phyloP scores from a whole-genome alignment of 2,888 invertebrate genomes.

The Pilophorus perplexus region DNA sequence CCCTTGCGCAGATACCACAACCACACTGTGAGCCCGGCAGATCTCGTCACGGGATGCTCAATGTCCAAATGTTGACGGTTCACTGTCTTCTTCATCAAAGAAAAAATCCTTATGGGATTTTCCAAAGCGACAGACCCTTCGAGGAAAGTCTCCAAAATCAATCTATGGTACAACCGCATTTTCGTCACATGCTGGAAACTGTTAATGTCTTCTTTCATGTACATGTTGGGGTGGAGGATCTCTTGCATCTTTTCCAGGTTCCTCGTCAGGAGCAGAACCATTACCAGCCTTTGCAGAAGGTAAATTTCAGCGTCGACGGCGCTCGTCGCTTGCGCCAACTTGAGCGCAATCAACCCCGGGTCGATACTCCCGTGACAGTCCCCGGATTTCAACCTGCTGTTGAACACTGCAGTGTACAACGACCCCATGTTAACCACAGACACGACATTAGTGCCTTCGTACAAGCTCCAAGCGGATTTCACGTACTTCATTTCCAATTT shows the following conservation, averaged over 20 bases:
- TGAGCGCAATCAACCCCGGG: conserved; percentile 26
- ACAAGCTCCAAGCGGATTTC: conserved; percentile 17
- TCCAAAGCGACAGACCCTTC: conserved; percentile 31
- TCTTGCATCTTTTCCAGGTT: conserved; percentile 35
- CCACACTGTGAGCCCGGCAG: conserved; percentile 14
- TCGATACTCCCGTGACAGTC: conserved; percentile 15
- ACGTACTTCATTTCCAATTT: conserved; percentile 8
- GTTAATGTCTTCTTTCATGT: conserved; percentile 31
- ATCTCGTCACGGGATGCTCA: conserved; percentile 22
- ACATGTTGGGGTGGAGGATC: conserved; percentile 30
- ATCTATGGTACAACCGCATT: conserved; percentile 32
- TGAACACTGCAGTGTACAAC: conserved; percentile 26
- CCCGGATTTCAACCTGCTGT: conserved; percentile 24
- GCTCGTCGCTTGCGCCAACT: conserved; percentile 17
- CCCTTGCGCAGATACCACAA: conserved; percentile 34
- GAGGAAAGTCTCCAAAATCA: conserved; percentile 30
- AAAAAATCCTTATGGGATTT: conserved; percentile 24
- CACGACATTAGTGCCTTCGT: conserved; percentile 4
- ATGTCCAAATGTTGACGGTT: conserved; percentile 32
- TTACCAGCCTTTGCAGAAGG: conserved; percentile 18
- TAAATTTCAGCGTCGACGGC: conserved; percentile 36
- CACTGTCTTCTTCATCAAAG: conserved; percentile 22
- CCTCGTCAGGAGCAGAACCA: conserved; percentile 18
- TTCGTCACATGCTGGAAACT: conserved; percentile 25
- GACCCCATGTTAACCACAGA: conserved; percentile 15